Evolutionary conservation across 1,140 invertebrate species (phyloP), one percentile per base, ranked within the genome.

Genomic region (Zaprionus inermis): DNA sequence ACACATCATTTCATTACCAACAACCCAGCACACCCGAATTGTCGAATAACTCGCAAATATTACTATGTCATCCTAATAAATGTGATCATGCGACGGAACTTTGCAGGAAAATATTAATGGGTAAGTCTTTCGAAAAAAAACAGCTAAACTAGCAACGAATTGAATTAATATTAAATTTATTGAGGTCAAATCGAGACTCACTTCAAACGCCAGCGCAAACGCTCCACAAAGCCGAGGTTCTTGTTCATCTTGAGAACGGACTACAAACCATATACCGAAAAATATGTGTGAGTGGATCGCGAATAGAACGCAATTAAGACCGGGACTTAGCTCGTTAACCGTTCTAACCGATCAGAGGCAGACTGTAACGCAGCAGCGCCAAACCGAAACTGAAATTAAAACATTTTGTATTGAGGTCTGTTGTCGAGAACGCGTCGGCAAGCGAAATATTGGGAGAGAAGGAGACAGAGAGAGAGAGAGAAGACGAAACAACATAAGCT

Each of bases 141-240:
- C n/a, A n/a, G n/a, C n/a, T 34, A 3, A 32, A 32, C 24, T 20
- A 36, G 5, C 36, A 20, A 69, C 76, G 70, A 85, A 44, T 44
- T 72, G 61, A 74, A 78, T 78, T 65, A 69, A 65, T 41, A 24
- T 24, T 52, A 18, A 79, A 59, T 61, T 28, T 24, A 76, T 88
- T 79, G 51, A 64, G 79, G 68, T 70, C 75, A 76, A 2, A 52
- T 7, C 18, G 11, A 22, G 38, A 90, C 90, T 91, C 76, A 91
- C 90, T 91, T 91, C 14, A 88, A 57, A 51, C 82, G 90, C 90
- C 90, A 91, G 28, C 80, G 82, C 44, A 91, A 20, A 51, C 81
- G 80, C 54, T 91, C 90, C 64, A 91, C 73, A 70, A 91, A 88
- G 18, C 80, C 82, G 63, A 91, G 65, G 66, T 90, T 90, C 68